Conservation (phyloP, 2,888 invertebrate species). For the Conchocele bisecta region DNA sequence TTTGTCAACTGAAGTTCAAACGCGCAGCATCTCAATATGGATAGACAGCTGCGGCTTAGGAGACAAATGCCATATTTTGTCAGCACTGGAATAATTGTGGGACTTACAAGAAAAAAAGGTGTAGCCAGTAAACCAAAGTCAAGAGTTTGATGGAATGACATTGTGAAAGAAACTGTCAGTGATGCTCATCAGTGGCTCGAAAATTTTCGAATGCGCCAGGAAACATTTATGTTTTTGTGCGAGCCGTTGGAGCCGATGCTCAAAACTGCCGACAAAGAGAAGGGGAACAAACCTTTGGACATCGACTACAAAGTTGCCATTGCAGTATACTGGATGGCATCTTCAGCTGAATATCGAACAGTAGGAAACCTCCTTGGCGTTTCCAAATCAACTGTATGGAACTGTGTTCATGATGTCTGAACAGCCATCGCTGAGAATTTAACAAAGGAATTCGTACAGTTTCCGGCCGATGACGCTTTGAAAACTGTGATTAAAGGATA, state of each 20-base stretch:
- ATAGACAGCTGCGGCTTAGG: too few relatives aligned
- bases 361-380: slow-evolving; percentile 16
- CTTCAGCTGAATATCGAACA: slow-evolving; percentile 7
- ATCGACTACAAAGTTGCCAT: slow-evolving; percentile 6
- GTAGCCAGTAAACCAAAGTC: too few relatives aligned
- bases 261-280: neutral
- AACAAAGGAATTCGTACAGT: neutral
- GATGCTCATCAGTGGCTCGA: neutral
- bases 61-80: too few relatives aligned
- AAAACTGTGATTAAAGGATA: slow-evolving; percentile 16
- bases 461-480: slow-evolving; percentile 7
- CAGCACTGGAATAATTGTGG: too few relatives aligned
- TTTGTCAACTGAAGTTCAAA: too few relatives aligned
- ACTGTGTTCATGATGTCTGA: slow-evolving; percentile 15
- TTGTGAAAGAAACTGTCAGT: too few relatives aligned
- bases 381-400: slow-evolving; percentile 1
- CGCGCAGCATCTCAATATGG: too few relatives aligned
- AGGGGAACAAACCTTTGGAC: neutral
- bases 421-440: neutral
- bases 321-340: slow-evolving; percentile 14
- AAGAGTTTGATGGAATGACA: too few relatives aligned
- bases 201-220: slow-evolving; percentile 18
- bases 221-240: slow-evolving; percentile 4
- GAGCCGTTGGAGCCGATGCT: neutral
- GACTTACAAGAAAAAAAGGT: too few relatives aligned